phyloP scores from a whole-genome alignment of 2,888 invertebrate genomes.

The Parascotia fuliginaria region DNA sequence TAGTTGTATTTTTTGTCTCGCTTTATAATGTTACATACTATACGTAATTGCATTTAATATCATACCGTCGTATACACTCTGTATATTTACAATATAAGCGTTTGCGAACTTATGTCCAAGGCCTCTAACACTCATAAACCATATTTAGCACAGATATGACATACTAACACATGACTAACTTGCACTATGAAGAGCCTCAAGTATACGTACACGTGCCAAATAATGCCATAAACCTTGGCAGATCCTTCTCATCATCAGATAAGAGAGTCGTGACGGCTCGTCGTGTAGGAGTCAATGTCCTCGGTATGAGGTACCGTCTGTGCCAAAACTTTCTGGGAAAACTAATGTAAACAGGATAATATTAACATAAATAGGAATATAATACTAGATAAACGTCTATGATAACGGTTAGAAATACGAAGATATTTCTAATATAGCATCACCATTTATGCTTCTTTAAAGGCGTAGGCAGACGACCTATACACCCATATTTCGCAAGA shows the following conservation, averaged over 20 bases:
- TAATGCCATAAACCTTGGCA: slow-evolving; percentile 17
- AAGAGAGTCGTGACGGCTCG: neutral
- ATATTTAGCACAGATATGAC: neutral
- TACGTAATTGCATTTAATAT: too few relatives aligned
- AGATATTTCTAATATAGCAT: too few relatives aligned
- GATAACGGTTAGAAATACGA: too few relatives aligned
- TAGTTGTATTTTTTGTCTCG: too few relatives aligned
- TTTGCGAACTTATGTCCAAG: neutral
- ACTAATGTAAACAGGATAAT: neutral
- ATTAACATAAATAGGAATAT: neutral
- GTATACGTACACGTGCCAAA: neutral
- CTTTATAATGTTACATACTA: too few relatives aligned
- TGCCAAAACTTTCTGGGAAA: neutral
- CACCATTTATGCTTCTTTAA: too few relatives aligned
- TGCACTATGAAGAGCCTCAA: neutral
- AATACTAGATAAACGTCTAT: too few relatives aligned
- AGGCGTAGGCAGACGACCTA: too few relatives aligned
- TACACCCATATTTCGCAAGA: too few relatives aligned
- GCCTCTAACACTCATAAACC: neutral
- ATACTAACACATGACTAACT: neutral
- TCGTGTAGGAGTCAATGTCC: slow-evolving; percentile 24
- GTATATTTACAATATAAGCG: too few relatives aligned
- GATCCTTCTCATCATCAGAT: slow-evolving; percentile 15
- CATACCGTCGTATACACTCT: too few relatives aligned
- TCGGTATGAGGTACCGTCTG: neutral